A percentile compares a stretch with the other conserved stretches of the same genome.
phyloP scores from a whole-genome alignment of 2,888 invertebrate genomes.

The Byasa hedistus region DNA sequence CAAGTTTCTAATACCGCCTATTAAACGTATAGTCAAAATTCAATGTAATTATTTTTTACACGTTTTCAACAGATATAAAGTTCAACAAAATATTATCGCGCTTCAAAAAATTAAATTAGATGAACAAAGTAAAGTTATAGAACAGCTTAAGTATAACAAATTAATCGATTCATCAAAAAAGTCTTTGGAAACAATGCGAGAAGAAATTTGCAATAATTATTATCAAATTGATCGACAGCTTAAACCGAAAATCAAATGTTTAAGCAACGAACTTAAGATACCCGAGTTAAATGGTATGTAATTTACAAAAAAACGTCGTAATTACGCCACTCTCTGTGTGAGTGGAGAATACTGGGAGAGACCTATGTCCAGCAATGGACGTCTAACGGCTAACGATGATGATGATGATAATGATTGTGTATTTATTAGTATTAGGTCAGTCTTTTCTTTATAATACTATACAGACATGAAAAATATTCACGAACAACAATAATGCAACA shows the following conservation, averaged over 20 bases:
- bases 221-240: constrained; percentile 77
- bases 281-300: constrained; percentile 65
- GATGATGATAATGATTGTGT: too few relatives aligned
- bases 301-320: too few relatives aligned
- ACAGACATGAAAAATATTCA: too few relatives aligned
- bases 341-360: too few relatives aligned
- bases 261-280: constrained; percentile 70
- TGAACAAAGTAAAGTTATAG: constrained; percentile 86
- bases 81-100: constrained; percentile 87
- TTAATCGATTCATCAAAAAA: constrained; percentile 83
- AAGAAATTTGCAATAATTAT: constrained; percentile 79
- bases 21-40: too few relatives aligned
- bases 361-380: too few relatives aligned
- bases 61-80: constrained; percentile 76
- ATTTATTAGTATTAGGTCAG: too few relatives aligned
- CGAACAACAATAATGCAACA: too few relatives aligned
- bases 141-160: constrained; percentile 85
- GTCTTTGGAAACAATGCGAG: constrained; percentile 78
- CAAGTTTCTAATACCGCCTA: too few relatives aligned
- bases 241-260: constrained; percentile 78
- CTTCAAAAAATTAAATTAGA: constrained; percentile 85
- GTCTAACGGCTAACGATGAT: too few relatives aligned
- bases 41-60: background rate
- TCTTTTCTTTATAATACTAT: too few relatives aligned
- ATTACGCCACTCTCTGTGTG: too few relatives aligned